A percentile compares a stretch with the other conserved stretches of the same genome.
Conservation (phyloP, 2,113 vertebrate species). For the Columba janthina region DNA sequence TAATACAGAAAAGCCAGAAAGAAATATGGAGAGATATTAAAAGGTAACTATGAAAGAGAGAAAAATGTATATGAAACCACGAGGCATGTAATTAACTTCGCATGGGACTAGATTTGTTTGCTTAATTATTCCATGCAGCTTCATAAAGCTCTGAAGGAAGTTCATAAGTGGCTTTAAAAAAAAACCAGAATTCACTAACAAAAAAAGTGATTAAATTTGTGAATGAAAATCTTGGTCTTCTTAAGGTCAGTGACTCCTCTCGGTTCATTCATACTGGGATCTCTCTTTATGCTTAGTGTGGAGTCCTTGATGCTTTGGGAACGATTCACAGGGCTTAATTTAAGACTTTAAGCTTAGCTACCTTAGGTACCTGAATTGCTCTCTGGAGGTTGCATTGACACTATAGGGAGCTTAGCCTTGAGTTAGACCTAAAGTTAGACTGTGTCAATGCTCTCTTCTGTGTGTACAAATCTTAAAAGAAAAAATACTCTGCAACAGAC, state of each 20-base stretch:
- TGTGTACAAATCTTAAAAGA: neutral
- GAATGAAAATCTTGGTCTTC: slow-evolving; percentile 39
- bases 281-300: neutral
- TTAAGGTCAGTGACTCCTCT: slow-evolving; percentile 16
- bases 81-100: slow-evolving; percentile 55
- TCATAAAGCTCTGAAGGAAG: slow-evolving; percentile 37
- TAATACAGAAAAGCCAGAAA: slow-evolving; percentile 58
- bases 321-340: slow-evolving; percentile 13
- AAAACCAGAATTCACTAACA: neutral
- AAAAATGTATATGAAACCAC: slow-evolving; percentile 51
- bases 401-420: neutral
- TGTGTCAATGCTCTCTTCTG: slow-evolving; percentile 24
- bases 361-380: neutral
- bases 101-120: slow-evolving; percentile 56
- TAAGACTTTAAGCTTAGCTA: slow-evolving; percentile 2
- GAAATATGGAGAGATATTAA: slow-evolving; percentile 55
- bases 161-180: slow-evolving; percentile 9
- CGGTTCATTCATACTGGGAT: slow-evolving; percentile 25
- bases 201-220: slow-evolving; percentile 30
- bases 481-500: neutral
- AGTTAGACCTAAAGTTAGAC: slow-evolving; percentile 31
- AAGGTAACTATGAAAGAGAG: slow-evolving; percentile 41
- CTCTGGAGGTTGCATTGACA: slow-evolving; percentile 9
- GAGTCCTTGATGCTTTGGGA: neutral
- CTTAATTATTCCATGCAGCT: slow-evolving; percentile 54